Evolutionary conservation across 2,888 invertebrate genomes (phyloP).

Genomic region (Dermolepida albohirtum): DNA sequence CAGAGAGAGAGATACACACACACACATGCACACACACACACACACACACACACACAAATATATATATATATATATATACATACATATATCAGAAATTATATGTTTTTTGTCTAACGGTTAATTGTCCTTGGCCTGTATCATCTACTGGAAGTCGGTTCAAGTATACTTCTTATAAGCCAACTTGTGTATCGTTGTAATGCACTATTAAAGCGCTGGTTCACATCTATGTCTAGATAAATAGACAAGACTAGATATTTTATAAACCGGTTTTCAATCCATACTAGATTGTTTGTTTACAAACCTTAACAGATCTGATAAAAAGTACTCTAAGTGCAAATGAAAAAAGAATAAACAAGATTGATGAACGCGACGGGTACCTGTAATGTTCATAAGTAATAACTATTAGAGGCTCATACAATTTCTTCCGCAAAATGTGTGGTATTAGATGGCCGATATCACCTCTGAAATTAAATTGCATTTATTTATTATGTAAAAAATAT

Average conservation of each 20-base stretch:
- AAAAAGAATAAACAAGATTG: background rate
- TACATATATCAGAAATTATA: too few relatives aligned
- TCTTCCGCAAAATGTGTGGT: background rate
- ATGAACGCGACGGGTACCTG: background rate
- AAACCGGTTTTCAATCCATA: slow-evolving; percentile 44
- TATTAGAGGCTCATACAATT: background rate
- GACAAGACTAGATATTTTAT: slow-evolving; percentile 37
- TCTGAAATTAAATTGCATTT: background rate
- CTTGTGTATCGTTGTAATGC: slow-evolving; percentile 39
- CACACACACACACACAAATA: too few relatives aligned
- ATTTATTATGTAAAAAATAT: background rate
- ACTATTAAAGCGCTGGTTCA: slow-evolving; percentile 35
- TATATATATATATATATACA: too few relatives aligned
- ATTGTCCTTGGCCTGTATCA: slow-evolving; percentile 57
- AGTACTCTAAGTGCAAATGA: slow-evolving; percentile 15
- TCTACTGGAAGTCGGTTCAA: slow-evolving; percentile 14
- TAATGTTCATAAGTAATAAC: too few relatives aligned
- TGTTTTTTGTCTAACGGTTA: slow-evolving; percentile 53
- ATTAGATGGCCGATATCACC: background rate
- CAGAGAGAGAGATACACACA: too few relatives aligned
- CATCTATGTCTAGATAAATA: slow-evolving; percentile 36
- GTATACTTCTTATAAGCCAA: slow-evolving; percentile 43
- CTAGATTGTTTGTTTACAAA: slow-evolving; percentile 41
- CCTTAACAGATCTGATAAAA: slow-evolving; percentile 28
- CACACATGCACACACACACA: too few relatives aligned